Percentiles rank a stretch among this genome's conserved stretches.
Evolutionary conservation across 2,797 vertebrate genomes (phyloP).

Genomic region (Tachyglossus aculeatus): DNA sequence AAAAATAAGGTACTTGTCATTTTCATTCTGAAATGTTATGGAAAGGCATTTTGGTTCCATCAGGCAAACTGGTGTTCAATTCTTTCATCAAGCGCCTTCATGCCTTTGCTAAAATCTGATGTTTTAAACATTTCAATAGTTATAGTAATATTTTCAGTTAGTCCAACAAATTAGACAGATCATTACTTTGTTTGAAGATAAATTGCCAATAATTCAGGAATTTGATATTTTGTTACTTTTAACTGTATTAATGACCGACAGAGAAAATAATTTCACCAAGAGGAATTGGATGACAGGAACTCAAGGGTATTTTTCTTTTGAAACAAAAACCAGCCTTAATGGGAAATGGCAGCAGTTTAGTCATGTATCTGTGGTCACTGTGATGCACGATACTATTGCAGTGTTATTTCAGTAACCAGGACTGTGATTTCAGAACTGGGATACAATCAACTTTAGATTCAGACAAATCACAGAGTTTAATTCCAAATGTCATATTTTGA

Average conservation of each 20-base stretch:
- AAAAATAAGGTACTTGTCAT: not conserved
- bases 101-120: not conserved
- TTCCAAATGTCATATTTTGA: too few species aligned
- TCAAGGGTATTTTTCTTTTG: not conserved
- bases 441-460: too few species aligned
- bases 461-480: too few species aligned
- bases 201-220: not conserved
- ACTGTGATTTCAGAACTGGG: too few species aligned
- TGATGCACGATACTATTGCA: too few species aligned
- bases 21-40: not conserved
- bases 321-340: constrained; percentile 16
- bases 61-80: constrained; percentile 2
- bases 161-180: not conserved
- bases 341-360: not conserved
- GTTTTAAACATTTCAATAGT: not conserved
- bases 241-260: not conserved
- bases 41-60: not conserved
- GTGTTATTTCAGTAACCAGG: too few species aligned
- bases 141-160: constrained; percentile 4
- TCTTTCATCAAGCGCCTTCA: not conserved
- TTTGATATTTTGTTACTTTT: constrained; percentile 4
- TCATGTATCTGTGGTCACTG: not conserved
- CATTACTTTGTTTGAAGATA: constrained; percentile 5
- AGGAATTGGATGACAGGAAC: not conserved
- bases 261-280: constrained; percentile 11